These are phyloP conservation scores for Buceros bicornis DNA, from an alignment of 2,797 vertebrate species.

Conservation along the genomic window DNA sequence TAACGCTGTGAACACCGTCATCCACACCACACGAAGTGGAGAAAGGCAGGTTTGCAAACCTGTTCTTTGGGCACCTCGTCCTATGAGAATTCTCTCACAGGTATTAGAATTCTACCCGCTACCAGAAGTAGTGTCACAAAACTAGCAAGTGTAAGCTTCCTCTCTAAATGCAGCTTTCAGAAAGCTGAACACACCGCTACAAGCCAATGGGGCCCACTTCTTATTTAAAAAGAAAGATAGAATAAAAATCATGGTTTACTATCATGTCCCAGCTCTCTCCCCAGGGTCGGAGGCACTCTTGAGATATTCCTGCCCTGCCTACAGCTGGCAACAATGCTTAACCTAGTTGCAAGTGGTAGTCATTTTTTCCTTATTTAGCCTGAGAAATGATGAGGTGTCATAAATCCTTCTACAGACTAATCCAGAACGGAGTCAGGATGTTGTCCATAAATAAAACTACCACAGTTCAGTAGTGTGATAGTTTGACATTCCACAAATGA, in stretches of 20 bases:
- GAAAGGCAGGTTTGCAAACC: not conserved
- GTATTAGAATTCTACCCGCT: not conserved
- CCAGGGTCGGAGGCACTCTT: not conserved
- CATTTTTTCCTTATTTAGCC: not conserved
- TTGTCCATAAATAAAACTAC: not conserved
- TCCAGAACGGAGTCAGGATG: not conserved
- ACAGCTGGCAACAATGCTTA: not conserved
- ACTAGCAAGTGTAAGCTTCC: not conserved
- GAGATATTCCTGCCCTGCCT: not conserved
- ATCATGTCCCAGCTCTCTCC: not conserved
- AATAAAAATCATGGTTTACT: not conserved
- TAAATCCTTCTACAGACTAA: not conserved
- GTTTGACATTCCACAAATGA: not conserved
- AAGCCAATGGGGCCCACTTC: not conserved
- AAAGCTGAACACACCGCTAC: not conserved
- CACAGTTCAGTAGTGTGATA: rapidly evolving
- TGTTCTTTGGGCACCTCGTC: not conserved
- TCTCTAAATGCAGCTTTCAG: not conserved
- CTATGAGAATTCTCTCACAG: not conserved
- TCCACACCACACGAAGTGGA: not conserved
- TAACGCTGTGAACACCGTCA: not conserved
- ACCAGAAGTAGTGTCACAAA: not conserved
- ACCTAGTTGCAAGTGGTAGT: not conserved
- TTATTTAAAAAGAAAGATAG: not conserved
- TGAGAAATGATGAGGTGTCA: not conserved